phyloP scores from a whole-genome alignment of 2,113 vertebrate genomes.

The Apeltes quadracus region DNA sequence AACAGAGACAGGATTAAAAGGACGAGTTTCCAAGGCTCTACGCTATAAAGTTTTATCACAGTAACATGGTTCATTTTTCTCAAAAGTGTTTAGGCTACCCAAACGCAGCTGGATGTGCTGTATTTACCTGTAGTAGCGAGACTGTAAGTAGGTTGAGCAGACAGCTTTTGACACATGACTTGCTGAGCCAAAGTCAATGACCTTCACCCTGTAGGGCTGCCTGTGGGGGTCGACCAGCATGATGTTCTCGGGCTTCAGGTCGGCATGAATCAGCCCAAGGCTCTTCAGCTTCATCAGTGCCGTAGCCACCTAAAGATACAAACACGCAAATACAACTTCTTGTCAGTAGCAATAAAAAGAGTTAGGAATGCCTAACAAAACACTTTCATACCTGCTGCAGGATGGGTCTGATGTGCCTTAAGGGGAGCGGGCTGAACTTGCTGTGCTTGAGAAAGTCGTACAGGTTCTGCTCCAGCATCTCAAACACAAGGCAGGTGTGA shows the following conservation, averaged over 20 bases:
- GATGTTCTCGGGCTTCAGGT: conserved; percentile 97
- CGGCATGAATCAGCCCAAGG: conserved; percentile 93
- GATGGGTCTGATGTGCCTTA: conserved; percentile 95
- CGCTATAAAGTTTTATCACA: not conserved
- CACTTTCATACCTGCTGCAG: conserved; percentile 75
- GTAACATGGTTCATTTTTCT: not conserved
- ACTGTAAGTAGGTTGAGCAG: conserved; percentile 97
- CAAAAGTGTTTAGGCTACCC: not conserved
- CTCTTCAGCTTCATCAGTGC: conserved; percentile 98
- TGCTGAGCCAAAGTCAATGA: conserved; percentile 97
- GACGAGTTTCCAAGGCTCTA: too few relatives aligned
- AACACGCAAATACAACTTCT: not conserved
- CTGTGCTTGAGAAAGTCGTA: conserved; percentile 99
- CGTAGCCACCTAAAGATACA: conserved; percentile 84
- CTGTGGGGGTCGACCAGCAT: conserved; percentile 96
- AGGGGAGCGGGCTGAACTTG: conserved; percentile 95
- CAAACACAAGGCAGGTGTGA: conserved; percentile 97
- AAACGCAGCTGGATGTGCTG: not conserved
- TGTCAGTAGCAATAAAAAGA: too few relatives aligned
- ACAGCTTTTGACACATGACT: conserved; percentile 96
- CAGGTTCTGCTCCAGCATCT: conserved; percentile 99
- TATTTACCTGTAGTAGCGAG: conserved; percentile 93
- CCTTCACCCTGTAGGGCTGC: conserved; percentile 96
- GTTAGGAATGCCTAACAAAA: not conserved
- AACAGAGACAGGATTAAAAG: conserved; percentile 4